Percentiles rank a stretch among this genome's conserved stretches.
Conservation (phyloP, 2,797 vertebrate species). For the Delichon dasypus region DNA sequence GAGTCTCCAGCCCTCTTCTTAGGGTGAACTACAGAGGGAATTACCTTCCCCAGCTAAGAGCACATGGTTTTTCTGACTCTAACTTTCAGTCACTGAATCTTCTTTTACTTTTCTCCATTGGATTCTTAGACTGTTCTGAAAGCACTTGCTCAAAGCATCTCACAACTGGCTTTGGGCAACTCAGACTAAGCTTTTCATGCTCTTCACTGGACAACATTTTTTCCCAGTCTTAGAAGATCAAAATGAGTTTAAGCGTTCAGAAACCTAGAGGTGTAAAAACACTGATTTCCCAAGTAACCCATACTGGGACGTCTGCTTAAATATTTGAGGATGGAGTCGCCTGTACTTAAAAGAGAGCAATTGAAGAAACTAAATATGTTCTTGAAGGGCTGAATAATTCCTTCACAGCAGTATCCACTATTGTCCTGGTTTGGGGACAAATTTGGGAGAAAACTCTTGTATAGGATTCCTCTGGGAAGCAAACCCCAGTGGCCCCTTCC, state of each 20-base stretch:
- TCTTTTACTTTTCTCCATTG: neutral
- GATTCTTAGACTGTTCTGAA: neutral
- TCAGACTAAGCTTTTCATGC: neutral
- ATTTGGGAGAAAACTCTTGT: no score
- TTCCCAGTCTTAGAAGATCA: neutral
- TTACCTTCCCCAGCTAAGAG: neutral
- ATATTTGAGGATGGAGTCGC: neutral
- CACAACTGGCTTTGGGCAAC: neutral
- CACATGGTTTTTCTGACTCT: neutral
- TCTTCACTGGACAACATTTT: neutral
- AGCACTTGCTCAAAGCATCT: neutral
- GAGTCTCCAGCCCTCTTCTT: neutral
- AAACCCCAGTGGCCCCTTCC: no score
- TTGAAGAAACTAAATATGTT: slow-evolving; percentile 6
- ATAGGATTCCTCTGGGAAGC: no score
- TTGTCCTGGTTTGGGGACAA: no score
- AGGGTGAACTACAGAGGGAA: neutral
- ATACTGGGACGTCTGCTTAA: neutral
- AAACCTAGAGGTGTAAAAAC: neutral
- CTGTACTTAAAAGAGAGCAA: neutral
- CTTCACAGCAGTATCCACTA: neutral
- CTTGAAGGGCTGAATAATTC: slow-evolving; percentile 13
- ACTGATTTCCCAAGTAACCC: neutral
- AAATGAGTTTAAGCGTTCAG: neutral
- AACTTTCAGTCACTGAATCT: neutral